Evolutionary conservation across 2,888 invertebrate species (phyloP).

Genomic region (Bedellia somnulentella): DNA sequence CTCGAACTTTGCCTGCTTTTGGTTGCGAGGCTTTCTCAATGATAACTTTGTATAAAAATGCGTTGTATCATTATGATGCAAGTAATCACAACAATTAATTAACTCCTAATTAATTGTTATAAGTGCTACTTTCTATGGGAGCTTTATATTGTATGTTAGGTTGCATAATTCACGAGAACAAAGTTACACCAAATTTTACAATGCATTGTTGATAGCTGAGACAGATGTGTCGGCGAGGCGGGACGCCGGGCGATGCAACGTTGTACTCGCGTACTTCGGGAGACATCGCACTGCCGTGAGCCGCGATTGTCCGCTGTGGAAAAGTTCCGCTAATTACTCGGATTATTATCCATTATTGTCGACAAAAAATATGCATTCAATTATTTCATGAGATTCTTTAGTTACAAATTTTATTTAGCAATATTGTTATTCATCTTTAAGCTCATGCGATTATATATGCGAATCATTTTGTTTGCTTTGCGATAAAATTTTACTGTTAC

Average conservation of each 20-base stretch:
- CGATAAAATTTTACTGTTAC: too few species aligned
- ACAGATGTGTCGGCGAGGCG: conserved; percentile 8
- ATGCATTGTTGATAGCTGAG: conserved; percentile 21
- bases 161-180: conserved; percentile 21
- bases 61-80: conserved; percentile 18
- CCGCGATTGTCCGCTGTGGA: conserved; percentile 11
- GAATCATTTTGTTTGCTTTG: too few species aligned
- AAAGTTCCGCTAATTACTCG: conserved; percentile 23
- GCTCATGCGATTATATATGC: too few species aligned
- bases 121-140: conserved; percentile 25
- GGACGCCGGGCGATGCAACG: conserved; percentile 4
- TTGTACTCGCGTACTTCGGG: conserved; percentile 5
- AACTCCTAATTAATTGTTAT: conserved; percentile 17
- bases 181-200: conserved; percentile 18
- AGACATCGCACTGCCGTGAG: too few species aligned
- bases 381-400: too few species aligned
- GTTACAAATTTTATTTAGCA: too few species aligned
- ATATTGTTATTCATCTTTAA: too few species aligned
- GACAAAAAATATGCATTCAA: too few species aligned
- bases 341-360: conserved; percentile 36
- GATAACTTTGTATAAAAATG: too few species aligned
- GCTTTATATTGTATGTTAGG: conserved; percentile 27
- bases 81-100: conserved; percentile 18
- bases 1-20: too few species aligned
- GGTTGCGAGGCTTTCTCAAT: too few species aligned